These are phyloP conservation scores for Epistrophe grossulariae DNA, from an alignment of 2,888 invertebrate genomes.

Conservation along the genomic window DNA sequence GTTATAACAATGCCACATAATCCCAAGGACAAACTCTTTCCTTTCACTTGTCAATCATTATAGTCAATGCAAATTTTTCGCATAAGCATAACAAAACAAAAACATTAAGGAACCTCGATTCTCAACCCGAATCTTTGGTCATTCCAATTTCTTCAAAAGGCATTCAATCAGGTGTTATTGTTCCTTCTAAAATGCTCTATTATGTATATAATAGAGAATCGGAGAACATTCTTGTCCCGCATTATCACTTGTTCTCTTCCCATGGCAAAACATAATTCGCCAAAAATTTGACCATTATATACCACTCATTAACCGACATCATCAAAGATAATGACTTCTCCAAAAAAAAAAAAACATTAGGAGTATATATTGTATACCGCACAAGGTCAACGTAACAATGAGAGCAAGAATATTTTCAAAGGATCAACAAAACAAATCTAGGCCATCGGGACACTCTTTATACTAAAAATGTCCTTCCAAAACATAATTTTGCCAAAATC, in stretches of 20 bases:
- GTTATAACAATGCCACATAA: constrained; percentile 50
- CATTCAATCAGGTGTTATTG: constrained; percentile 50
- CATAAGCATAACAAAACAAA: not conserved
- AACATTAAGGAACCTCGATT: constrained; percentile 7
- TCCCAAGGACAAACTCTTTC: constrained; percentile 59
- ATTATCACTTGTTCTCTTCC: constrained; percentile 40
- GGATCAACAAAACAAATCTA: constrained; percentile 26
- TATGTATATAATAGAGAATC: not conserved
- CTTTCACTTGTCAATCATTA: constrained; percentile 57
- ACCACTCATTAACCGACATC: constrained; percentile 72
- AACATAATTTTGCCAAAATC: constrained; percentile 21
- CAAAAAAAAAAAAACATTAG: constrained; percentile 31
- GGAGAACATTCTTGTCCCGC: constrained; percentile 28
- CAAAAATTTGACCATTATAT: constrained; percentile 65
- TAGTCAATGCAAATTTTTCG: constrained; percentile 67
- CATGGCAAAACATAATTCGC: constrained; percentile 59
- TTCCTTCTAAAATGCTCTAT: not conserved
- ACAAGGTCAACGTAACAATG: constrained; percentile 66
- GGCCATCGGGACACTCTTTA: constrained; percentile 42
- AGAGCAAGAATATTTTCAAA: constrained; percentile 19
- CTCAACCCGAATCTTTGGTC: constrained; percentile 28
- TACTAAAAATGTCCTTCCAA: constrained; percentile 22
- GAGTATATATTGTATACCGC: not conserved
- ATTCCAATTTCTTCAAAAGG: constrained; percentile 48
- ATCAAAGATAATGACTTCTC: constrained; percentile 69